Conservation (phyloP, 2,113 vertebrate species). For the Sapajus apella region DNA sequence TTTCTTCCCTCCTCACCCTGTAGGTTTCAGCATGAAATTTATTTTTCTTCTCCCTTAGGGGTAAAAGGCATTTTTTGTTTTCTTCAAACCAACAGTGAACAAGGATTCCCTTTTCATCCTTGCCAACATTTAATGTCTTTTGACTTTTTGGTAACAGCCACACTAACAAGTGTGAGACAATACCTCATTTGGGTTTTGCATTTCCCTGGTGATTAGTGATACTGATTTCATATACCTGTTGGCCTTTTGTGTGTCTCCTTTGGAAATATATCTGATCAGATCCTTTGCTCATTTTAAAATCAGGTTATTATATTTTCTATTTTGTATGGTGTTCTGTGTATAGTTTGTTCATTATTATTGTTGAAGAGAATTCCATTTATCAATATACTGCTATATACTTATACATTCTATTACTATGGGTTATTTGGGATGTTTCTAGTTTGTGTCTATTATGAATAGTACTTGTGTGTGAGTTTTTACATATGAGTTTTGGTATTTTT, state of each 20-base stretch:
- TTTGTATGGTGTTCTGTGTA: neutral
- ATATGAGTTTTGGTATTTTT: neutral
- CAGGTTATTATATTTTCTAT: neutral
- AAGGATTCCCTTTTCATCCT: neutral
- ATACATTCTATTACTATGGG: neutral
- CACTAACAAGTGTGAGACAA: neutral
- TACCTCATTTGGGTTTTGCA: neutral
- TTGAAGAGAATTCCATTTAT: neutral
- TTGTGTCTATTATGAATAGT: neutral
- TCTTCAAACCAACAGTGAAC: neutral
- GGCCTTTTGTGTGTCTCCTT: neutral
- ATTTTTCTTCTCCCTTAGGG: neutral
- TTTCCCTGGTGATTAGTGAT: neutral
- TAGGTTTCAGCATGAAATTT: neutral
- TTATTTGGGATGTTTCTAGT: neutral
- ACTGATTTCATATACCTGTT: neutral
- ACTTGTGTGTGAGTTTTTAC: neutral
- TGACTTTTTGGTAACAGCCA: neutral
- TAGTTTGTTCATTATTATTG: neutral
- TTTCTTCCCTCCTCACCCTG: neutral
- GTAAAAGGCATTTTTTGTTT: neutral
- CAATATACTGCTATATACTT: neutral
- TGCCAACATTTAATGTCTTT: neutral
- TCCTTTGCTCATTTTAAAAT: neutral
- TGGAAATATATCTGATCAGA: neutral